Percentiles rank a stretch among this genome's conserved stretches.
phyloP scores from a whole-genome alignment of 2,113 vertebrate species.

The Corythaixoides concolor region DNA sequence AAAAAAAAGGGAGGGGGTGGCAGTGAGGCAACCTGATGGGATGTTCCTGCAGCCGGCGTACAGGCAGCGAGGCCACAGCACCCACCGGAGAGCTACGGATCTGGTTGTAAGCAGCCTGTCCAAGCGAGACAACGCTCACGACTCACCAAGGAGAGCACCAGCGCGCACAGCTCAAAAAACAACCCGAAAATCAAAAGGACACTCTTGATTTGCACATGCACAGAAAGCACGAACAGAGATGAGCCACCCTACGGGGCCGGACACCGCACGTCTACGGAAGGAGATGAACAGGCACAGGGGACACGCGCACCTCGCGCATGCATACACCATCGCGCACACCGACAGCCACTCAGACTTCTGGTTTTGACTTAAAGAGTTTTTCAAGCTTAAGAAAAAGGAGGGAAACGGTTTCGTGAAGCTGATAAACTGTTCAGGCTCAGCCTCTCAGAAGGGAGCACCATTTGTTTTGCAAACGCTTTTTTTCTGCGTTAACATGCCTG shows the following conservation, averaged over 20 bases:
- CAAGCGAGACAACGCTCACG: slow-evolving; percentile 57
- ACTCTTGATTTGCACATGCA: slow-evolving; percentile 76
- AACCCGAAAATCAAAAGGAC: background rate
- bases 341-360: background rate
- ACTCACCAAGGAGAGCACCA: slow-evolving; percentile 65
- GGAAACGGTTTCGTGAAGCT: background rate
- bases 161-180: slow-evolving; percentile 48
- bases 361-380: background rate
- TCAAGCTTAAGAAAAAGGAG: slow-evolving; percentile 53
- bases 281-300: slow-evolving; percentile 68
- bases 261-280: slow-evolving; percentile 42
- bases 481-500: background rate
- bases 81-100: background rate
- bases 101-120: background rate
- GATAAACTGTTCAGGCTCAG: slow-evolving; percentile 39
- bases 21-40: slow-evolving; percentile 19
- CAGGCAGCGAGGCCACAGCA: background rate
- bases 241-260: slow-evolving; percentile 61
- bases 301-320: slow-evolving; percentile 73
- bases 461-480: slow-evolving; percentile 25
- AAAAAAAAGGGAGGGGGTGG: background rate
- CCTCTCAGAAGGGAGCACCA: slow-evolving; percentile 51
- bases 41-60: background rate
- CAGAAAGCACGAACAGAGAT: slow-evolving; percentile 73
- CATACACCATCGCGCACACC: slow-evolving; percentile 44